Evolutionary conservation across 1,140 invertebrate species (phyloP).

Genomic region (Drosophila seguyi): DNA sequence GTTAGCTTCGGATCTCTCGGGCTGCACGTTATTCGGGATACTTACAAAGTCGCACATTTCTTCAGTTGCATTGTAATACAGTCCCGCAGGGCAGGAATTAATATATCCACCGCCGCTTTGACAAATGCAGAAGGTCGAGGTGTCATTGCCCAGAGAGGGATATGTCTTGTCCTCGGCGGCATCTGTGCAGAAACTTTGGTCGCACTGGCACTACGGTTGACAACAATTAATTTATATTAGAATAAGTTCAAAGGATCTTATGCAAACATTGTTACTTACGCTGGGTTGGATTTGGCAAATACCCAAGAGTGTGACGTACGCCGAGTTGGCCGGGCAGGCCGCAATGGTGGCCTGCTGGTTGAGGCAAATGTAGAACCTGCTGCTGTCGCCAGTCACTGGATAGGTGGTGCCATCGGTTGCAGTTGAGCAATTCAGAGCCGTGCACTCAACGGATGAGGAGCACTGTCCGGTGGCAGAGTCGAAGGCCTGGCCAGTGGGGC

Average conservation of each 20-base stretch:
- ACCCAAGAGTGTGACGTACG: not conserved
- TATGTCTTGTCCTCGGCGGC: slow-evolving; percentile 20
- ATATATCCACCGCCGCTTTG: slow-evolving; percentile 42
- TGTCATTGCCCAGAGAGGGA: slow-evolving; percentile 36
- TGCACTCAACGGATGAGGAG: slow-evolving; percentile 27
- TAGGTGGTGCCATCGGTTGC: slow-evolving; percentile 24
- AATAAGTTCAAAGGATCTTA: too few relatives aligned
- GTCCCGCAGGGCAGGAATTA: slow-evolving; percentile 33
- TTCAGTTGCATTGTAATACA: slow-evolving; percentile 3
- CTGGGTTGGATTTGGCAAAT: slow-evolving; percentile 56
- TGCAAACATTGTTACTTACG: slow-evolving; percentile 46
- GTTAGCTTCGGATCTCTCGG: not conserved
- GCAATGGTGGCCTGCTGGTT: slow-evolving; percentile 33
- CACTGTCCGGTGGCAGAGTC: slow-evolving; percentile 28
- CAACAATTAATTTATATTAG: too few relatives aligned
- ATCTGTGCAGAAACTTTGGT: slow-evolving; percentile 54
- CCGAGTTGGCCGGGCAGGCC: slow-evolving; percentile 27
- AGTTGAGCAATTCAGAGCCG: slow-evolving; percentile 29
- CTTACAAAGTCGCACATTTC: slow-evolving; percentile 54
- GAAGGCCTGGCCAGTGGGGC: slow-evolving; percentile 48
- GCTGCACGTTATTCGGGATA: too few relatives aligned
- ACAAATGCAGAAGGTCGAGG: slow-evolving; percentile 56
- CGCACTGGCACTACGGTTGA: slow-evolving; percentile 38
- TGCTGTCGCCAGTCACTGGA: slow-evolving; percentile 35
- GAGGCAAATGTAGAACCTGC: slow-evolving; percentile 48